These are phyloP conservation scores for Tipula lateralis DNA, from an alignment of 2,888 invertebrate genomes.

Conservation along the genomic window DNA sequence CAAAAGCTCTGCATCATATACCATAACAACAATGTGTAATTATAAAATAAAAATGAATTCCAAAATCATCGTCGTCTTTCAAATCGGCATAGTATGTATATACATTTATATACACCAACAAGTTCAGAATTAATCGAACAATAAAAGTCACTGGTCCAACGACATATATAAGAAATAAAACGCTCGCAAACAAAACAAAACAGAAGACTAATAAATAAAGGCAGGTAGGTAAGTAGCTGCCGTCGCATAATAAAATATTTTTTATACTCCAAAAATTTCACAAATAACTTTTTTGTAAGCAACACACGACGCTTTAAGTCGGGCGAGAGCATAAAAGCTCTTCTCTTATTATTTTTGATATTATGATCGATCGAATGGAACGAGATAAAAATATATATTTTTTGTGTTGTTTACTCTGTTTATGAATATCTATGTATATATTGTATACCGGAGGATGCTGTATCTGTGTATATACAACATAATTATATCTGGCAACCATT, in stretches of 20 bases:
- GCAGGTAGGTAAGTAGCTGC: not conserved
- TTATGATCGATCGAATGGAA: not conserved
- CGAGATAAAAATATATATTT: constrained; percentile 12
- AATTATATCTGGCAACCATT: not conserved
- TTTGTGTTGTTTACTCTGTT: no score
- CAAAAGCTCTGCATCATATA: not conserved
- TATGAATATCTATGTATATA: no score
- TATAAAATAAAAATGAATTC: not conserved
- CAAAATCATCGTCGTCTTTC: not conserved
- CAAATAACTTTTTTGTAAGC: not conserved
- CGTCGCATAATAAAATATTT: not conserved
- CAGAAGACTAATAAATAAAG: not conserved
- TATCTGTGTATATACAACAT: not conserved
- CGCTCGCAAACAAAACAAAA: not conserved
- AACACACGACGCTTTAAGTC: not conserved
- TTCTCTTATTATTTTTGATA: no score
- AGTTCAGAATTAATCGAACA: not conserved
- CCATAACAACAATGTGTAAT: not conserved
- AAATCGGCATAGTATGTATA: not conserved
- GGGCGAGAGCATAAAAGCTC: not conserved
- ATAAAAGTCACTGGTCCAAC: not conserved
- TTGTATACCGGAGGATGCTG: not conserved
- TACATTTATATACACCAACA: not conserved
- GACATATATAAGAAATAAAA: not conserved
- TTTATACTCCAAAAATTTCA: not conserved